These are phyloP conservation scores for Cydia pomonella DNA, from an alignment of 1,140 invertebrate species.

Conservation along the genomic window DNA sequence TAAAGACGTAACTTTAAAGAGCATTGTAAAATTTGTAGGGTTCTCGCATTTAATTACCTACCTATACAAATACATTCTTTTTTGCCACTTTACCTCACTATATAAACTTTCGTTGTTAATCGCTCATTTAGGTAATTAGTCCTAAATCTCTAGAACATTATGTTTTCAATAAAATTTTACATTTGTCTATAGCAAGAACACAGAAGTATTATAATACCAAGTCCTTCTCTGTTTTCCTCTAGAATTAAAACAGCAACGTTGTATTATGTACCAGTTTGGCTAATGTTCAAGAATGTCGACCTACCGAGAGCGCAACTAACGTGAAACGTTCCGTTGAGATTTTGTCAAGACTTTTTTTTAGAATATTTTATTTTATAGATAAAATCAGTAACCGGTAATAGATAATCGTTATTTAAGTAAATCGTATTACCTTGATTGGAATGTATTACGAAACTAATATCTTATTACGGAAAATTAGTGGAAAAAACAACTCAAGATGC, in stretches of 20 bases:
- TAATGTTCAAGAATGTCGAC: slow-evolving; percentile 9
- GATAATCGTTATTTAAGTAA: not conserved
- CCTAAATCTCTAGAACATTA: not conserved
- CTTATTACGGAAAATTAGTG: too few species aligned
- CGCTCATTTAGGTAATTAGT: not conserved
- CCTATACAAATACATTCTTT: too few species aligned
- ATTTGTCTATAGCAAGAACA: not conserved
- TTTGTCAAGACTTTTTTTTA: not conserved
- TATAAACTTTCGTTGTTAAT: not conserved
- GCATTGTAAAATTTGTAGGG: too few species aligned
- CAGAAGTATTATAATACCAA: not conserved
- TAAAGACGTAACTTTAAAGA: not conserved
- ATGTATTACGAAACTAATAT: not conserved
- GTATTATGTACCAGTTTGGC: not conserved
- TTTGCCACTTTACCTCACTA: not conserved
- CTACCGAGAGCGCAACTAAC: not conserved
- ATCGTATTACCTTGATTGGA: not conserved
- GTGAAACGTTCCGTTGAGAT: not conserved
- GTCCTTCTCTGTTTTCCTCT: not conserved
- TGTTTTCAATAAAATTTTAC: not conserved
- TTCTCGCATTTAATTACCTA: too few species aligned
- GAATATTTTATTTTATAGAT: not conserved
- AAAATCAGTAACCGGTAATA: not conserved
- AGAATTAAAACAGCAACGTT: not conserved
- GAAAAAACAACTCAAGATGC: too few species aligned